Base-by-base conservation (phyloP, 2,888 invertebrate genomes). In the Polymixis lichenea region DNA sequence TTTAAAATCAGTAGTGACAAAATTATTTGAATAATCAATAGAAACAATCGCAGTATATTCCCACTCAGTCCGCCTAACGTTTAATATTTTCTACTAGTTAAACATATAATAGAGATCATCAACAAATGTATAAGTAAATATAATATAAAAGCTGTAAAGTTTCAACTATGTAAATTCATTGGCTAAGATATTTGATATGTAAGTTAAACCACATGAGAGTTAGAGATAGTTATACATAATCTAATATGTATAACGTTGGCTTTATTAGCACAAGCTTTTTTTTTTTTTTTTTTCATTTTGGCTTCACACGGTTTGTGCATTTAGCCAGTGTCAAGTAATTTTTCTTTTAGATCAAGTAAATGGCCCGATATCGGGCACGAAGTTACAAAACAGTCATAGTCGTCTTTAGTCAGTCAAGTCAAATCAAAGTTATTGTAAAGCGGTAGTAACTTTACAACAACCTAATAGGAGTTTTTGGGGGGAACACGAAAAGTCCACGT, bases 111-210 rank as follows among this genome's bases (percentile, higher is more conserved):
- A 82, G 74, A 86, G 75, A 70, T 72, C 62, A 76, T 80, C 80
- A 86, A 86, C 86, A 79, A 83, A 83, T 87, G 84, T 87, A 87
- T 86, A 67, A 67, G 56, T 67, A 86, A 55, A 73, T 87, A 74
- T 83, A 86, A 66, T 87, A 77, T 82, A 86, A 83, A 86, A 79
- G 75, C 83, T 87, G 72, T 83, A 83, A 87, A 86, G 62, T 43
- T 73, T 69, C 28, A 83, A 75, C 58, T 85, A 83, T 72, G 28
- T 85, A 86, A 83, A 86, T 86, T 86, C 79, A 75, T 85, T 78
- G 69, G 66, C 78, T 77, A 75, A 77, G 32, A 82, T 72, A 65
- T 77, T 79, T 82, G 86, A 88, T 89, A 86, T 87, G 84, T 86
- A 73, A 32, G 51, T 25, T 71, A 22, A 49, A 65, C 68, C 68